Evolutionary conservation across 2,797 vertebrate genomes (phyloP), one percentile per base, ranked within the genome.

Genomic region (Enteromius paludinosus): DNA sequence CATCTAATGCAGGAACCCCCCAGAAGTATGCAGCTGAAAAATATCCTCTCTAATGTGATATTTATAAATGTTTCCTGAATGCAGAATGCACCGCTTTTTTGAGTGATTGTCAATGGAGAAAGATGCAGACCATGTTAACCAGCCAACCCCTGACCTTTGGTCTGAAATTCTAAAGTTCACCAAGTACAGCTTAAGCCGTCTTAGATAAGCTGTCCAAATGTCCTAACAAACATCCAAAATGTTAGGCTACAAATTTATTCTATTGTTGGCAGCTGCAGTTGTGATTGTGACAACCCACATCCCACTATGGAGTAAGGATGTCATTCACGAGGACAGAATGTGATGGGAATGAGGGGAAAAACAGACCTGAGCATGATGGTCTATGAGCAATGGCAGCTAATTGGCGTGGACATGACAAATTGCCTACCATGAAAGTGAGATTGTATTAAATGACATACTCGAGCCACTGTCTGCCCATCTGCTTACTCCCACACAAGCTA

Each of bases 391-490:
- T 79, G 47, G 73, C 89, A 89, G 91, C 91, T 94, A 93, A 94
- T 94, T 91, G 91, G 87, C 86, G 86, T 68, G 88, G 88, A 88
- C 91, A 89, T 93, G 93, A 94, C 93, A 94, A 94, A 94, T 94
- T 94, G 90, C 90, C 90, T 86, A 89, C 87, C 87, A 88, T 88
- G 90, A 92, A 70, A 76, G 92, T 92, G 90, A 92, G 92, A 91
- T 91, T 90, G 90, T 91, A 89, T 89, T 89, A 93, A 92, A 91
- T 89, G 89, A 89, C 89, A 87, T 89, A 88, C 81, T 84, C 23
- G 86, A 86, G 88, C 86, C 87, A 81, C 89, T 90, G 88, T 91
- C 90, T 90, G 85, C 86, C 90, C 92, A 81, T 89, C 69, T 81
- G 23, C 28, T 62, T 49, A 90, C 90, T 89, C 83, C 90, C 89